Base-by-base conservation (phyloP, 2,888 invertebrate species). In the Siphonodentalium dalli region DNA sequence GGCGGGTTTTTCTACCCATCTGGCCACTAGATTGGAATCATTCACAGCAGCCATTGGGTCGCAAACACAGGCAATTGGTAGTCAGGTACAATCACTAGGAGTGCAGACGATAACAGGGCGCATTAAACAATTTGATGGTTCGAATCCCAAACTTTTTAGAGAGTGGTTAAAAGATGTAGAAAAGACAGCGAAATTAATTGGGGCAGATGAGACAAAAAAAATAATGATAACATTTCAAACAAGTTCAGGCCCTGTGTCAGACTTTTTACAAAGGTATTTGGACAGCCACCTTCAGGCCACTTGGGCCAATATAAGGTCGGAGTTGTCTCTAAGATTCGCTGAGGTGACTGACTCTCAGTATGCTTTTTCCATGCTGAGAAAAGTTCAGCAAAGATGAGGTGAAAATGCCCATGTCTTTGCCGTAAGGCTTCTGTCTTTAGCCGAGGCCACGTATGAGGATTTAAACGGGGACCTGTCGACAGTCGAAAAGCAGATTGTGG, bases 41-140 rank as follows among this genome's bases (percentile, higher is more conserved):
- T n/a, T n/a, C n/a, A n/a, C n/a, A n/a, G n/a, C n/a, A n/a, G n/a
- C n/a, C n/a, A n/a, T n/a, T n/a, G n/a, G n/a, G n/a, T n/a, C n/a
- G n/a, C n/a, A n/a, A n/a, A n/a, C n/a, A n/a, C n/a, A n/a, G n/a
- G n/a, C n/a, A n/a, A n/a, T n/a, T n/a, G n/a, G n/a, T n/a, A n/a
- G n/a, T n/a, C n/a, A n/a, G n/a, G n/a, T n/a, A n/a, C n/a, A n/a
- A n/a, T n/a, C n/a, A n/a, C n/a, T n/a, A n/a, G n/a, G n/a, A n/a
- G n/a, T n/a, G n/a, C n/a, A n/a, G n/a, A n/a, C n/a, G n/a, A n/a
- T n/a, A n/a, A n/a, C n/a, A n/a, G n/a, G n/a, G n/a, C n/a, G n/a
- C n/a, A n/a, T n/a, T n/a, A n/a, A n/a, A n/a, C n/a, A n/a, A n/a
- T 57, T 52, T 35, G 52, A 52, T 11, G 53, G 58, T 27, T 37